Conservation (phyloP, 1,140 invertebrate species). For the Saxidomus purpurata region DNA sequence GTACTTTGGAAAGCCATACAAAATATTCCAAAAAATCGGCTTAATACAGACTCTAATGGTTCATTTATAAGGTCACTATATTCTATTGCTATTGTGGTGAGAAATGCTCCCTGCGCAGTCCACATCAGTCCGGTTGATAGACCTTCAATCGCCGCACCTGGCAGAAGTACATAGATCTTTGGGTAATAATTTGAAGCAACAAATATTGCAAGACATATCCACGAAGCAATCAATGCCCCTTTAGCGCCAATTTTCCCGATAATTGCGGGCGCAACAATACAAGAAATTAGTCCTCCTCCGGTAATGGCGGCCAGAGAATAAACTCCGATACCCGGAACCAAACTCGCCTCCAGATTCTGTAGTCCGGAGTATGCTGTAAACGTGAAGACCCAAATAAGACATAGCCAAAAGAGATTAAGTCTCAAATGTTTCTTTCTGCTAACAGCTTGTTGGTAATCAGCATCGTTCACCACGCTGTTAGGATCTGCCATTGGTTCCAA, state of each 20-base stretch:
- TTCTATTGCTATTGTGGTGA: constrained; percentile 73
- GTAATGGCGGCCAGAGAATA: constrained; percentile 75
- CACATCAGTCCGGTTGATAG: constrained; percentile 78
- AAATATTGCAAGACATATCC: constrained; percentile 72
- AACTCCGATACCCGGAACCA: constrained; percentile 71
- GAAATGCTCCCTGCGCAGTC: constrained; percentile 78
- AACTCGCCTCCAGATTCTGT: constrained; percentile 74
- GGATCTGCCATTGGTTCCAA: constrained; percentile 11
- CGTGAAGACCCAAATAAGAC: constrained; percentile 73
- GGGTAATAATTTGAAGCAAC: constrained; percentile 78
- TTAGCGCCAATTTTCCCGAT: constrained; percentile 73
- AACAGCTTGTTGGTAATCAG: constrained; percentile 6
- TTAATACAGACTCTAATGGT: constrained; percentile 69
- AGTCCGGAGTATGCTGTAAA: constrained; percentile 76
- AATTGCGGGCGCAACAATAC: constrained; percentile 73
- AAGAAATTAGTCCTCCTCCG: constrained; percentile 75
- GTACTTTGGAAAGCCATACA: constrained; percentile 78
- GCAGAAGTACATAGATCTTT: constrained; percentile 68
- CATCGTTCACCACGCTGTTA: constrained; percentile 30
- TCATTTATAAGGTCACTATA: constrained; percentile 72
- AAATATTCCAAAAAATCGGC: constrained; percentile 79
- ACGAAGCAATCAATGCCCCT: constrained; percentile 72
- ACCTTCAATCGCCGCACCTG: constrained; percentile 74
- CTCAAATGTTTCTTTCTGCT: constrained; percentile 49
- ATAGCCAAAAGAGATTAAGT: constrained; percentile 70